Evolutionary conservation across 2,797 vertebrate genomes (phyloP).

Genomic region (Lacerta agilis): DNA sequence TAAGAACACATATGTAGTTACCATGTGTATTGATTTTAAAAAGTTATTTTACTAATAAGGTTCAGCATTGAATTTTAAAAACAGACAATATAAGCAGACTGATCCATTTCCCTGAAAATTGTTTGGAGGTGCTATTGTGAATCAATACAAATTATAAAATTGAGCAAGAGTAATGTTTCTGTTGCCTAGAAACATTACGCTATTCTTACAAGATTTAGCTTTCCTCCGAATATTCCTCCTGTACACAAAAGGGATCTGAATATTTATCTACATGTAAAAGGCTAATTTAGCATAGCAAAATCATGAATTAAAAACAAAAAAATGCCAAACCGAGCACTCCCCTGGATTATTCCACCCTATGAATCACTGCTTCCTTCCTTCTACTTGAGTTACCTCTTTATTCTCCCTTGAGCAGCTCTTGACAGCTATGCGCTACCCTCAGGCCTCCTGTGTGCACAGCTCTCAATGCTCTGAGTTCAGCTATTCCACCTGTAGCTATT

Average conservation of each 20-base stretch:
- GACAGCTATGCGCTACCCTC: rapidly evolving
- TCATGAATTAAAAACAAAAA: background rate
- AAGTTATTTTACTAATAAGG: background rate
- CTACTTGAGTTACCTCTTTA: background rate
- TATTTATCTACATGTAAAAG: background rate
- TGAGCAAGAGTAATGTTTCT: background rate
- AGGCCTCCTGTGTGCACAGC: background rate
- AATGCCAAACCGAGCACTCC: background rate
- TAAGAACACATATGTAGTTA: constrained; percentile 26
- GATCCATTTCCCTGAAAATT: background rate
- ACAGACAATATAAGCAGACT: background rate
- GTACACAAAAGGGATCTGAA: background rate
- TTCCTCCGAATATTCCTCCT: background rate
- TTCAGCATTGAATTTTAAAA: background rate
- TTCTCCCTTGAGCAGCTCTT: background rate
- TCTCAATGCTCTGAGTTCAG: background rate
- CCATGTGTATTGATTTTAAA: background rate
- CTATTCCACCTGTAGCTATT: background rate
- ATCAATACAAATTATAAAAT: background rate
- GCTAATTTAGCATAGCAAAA: background rate
- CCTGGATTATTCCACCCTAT: background rate
- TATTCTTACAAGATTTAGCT: background rate
- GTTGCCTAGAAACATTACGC: background rate
- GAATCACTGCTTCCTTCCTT: background rate
- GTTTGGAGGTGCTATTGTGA: background rate